phyloP scores from a whole-genome alignment of 2,113 vertebrate genomes.

The Morone saxatilis region DNA sequence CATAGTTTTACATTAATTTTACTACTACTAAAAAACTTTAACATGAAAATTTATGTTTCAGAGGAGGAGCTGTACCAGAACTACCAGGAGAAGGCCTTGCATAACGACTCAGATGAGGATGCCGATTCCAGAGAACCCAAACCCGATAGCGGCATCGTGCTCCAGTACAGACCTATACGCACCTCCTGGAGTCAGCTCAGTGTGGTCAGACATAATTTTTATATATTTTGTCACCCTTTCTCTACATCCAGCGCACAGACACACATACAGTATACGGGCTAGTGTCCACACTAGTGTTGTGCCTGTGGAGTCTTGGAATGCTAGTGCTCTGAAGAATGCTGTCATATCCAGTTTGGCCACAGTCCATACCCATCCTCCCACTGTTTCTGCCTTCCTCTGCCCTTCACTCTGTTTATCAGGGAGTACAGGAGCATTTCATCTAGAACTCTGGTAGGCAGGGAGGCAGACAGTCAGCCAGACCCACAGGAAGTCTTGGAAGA shows the following conservation, averaged over 20 bases:
- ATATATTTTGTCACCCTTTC: background rate
- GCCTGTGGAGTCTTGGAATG: constrained; percentile 68
- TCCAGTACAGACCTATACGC: constrained; percentile 90
- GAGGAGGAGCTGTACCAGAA: constrained; percentile 97
- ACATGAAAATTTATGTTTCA: constrained; percentile 64
- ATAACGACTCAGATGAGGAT: constrained; percentile 96
- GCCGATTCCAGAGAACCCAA: constrained; percentile 86
- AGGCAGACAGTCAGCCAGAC: constrained; percentile 61
- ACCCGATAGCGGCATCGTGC: constrained; percentile 86
- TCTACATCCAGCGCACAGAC: constrained; percentile 14
- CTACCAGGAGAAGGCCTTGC: constrained; percentile 96
- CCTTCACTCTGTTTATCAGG: constrained; percentile 50
- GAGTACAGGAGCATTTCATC: constrained; percentile 48
- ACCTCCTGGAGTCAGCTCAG: constrained; percentile 96
- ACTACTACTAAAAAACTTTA: background rate
- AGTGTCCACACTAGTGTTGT: background rate
- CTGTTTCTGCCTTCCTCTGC: constrained; percentile 45
- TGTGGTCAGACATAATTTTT: constrained; percentile 84
- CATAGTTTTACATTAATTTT: background rate
- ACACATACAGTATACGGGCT: background rate
- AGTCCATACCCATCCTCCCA: constrained; percentile 69
- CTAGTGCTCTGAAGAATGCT: constrained; percentile 73
- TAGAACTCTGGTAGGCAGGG: constrained; percentile 34
- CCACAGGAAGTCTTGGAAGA: constrained; percentile 71
- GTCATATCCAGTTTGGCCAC: constrained; percentile 71